Conservation (phyloP, 1,140 invertebrate genomes). For the Apis laboriosa region DNA sequence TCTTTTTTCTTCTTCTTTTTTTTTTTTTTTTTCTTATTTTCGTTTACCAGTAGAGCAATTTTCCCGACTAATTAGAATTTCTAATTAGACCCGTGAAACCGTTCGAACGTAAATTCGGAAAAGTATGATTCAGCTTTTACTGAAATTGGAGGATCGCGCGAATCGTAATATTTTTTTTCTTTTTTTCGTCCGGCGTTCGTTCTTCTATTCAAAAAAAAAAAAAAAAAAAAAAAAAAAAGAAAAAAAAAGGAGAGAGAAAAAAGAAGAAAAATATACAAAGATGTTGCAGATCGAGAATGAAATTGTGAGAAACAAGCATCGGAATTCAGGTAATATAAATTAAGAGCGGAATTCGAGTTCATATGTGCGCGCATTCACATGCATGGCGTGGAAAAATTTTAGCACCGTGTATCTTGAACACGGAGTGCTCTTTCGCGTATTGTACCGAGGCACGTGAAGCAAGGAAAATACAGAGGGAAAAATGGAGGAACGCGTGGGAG, state of each 20-base stretch:
- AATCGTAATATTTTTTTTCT: neutral
- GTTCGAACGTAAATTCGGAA: neutral
- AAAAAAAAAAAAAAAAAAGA: too few species aligned
- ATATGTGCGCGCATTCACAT: neutral
- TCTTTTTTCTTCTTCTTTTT: neutral
- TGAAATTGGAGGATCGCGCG: neutral
- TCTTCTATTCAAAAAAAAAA: too few species aligned
- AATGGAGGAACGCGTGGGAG: neutral
- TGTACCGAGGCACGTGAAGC: neutral
- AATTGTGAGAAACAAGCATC: too few species aligned
- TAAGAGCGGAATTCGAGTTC: too few species aligned
- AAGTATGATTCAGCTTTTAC: neutral
- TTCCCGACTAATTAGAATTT: conserved; percentile 2
- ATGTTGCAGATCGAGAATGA: too few species aligned
- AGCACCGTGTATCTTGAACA: neutral
- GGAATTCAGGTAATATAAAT: neutral
- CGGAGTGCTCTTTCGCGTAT: neutral
- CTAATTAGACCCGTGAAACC: neutral
- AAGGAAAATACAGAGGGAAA: neutral
- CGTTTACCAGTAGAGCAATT: neutral
- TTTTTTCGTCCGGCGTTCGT: too few species aligned
- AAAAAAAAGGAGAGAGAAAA: too few species aligned
- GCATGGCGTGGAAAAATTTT: neutral
- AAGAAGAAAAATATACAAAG: too few species aligned
- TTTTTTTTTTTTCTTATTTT: neutral